These are phyloP conservation scores for Liodrosophila aerea DNA, from an alignment of 2,888 invertebrate genomes.

Conservation along the genomic window DNA sequence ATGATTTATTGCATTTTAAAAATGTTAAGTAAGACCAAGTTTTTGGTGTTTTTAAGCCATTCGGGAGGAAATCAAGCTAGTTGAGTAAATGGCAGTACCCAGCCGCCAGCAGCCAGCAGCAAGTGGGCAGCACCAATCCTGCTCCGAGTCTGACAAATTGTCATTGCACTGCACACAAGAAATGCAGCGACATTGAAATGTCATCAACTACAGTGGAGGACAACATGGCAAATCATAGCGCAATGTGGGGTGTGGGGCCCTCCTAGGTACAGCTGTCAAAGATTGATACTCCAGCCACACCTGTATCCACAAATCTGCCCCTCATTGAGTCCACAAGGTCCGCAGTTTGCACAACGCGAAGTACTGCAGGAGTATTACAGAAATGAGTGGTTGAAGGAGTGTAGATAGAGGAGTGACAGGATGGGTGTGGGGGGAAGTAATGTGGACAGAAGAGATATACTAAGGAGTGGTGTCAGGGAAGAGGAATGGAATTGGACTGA, in stretches of 20 bases:
- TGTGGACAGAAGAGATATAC: background rate
- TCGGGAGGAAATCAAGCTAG: background rate
- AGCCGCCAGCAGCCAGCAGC: conserved; percentile 10
- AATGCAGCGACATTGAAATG: conserved; percentile 23
- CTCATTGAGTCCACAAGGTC: background rate
- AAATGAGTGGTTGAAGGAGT: background rate
- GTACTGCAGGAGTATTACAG: background rate
- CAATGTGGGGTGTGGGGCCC: conserved; percentile 16
- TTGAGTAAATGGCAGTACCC: conserved; percentile 5
- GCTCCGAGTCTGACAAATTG: conserved; percentile 53
- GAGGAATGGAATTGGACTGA: no score
- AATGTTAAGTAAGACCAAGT: conserved; percentile 64
- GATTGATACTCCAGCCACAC: conserved; percentile 59
- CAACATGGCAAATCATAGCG: conserved; percentile 5
- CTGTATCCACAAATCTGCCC: conserved; percentile 27
- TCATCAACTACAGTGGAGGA: conserved; percentile 5
- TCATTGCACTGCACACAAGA: conserved; percentile 17
- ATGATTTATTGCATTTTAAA: conserved; percentile 77
- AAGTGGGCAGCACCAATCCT: conserved; percentile 37
- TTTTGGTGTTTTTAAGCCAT: conserved; percentile 6
- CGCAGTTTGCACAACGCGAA: background rate
- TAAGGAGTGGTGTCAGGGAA: no score
- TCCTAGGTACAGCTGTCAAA: conserved; percentile 50
- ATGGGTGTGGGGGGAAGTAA: background rate
- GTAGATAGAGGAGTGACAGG: no score